Conservation (phyloP, 2,888 invertebrate genomes). For the Pyrochroa serraticornis region DNA sequence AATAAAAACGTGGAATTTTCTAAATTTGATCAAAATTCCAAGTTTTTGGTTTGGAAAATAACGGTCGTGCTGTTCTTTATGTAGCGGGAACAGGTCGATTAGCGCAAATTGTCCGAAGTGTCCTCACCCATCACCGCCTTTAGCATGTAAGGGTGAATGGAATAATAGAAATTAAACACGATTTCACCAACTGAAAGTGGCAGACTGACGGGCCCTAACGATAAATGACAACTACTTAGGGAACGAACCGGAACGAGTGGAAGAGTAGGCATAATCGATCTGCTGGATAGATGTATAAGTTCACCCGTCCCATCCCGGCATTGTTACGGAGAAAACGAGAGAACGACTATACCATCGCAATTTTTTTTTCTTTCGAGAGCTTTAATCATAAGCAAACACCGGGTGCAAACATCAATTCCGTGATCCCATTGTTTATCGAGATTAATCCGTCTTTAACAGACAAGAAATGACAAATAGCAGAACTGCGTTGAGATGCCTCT, state of each 20-base stretch:
- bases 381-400: conserved; percentile 23
- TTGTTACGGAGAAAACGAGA: neutral
- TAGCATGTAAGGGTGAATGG: conserved; percentile 25
- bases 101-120: conserved; percentile 14
- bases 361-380: conserved; percentile 4
- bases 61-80: conserved; percentile 1
- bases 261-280: conserved; percentile 23
- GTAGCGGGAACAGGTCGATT: conserved; percentile 7
- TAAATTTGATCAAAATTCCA: too few species aligned
- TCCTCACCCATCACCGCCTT: conserved; percentile 23
- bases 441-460: conserved; percentile 46
- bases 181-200: conserved; percentile 40
- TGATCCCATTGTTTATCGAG: conserved; percentile 39
- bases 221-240: conserved; percentile 29
- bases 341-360: neutral
- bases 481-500: conserved; percentile 27
- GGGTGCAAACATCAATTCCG: conserved; percentile 18
- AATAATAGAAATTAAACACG: conserved; percentile 41
- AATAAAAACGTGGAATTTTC: too few species aligned
- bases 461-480: conserved; percentile 43
- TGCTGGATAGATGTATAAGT: neutral
- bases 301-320: neutral
- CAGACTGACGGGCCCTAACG: conserved; percentile 30
- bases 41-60: too few species aligned
- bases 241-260: conserved; percentile 12